Evolutionary conservation across 2,888 invertebrate species (phyloP).

Genomic region (Abrostola tripartita): DNA sequence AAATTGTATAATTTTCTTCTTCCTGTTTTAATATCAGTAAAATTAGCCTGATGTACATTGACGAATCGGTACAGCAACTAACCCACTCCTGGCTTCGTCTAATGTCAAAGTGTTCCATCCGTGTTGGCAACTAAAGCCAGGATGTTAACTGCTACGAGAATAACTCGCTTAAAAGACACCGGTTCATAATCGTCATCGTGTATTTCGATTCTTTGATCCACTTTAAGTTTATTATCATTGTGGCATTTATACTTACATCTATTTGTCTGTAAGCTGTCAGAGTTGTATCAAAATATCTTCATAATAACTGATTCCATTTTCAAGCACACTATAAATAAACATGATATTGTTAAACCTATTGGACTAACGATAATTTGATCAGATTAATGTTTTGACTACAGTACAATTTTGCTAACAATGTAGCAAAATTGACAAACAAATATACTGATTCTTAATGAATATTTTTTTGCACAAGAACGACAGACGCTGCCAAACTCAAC

Average conservation of each 20-base stretch:
- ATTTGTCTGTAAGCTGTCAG: not conserved
- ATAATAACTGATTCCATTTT: not conserved
- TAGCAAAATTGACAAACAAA: too few relatives aligned
- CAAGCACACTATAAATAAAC: too few relatives aligned
- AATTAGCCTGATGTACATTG: conserved; percentile 46
- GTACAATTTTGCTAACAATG: too few relatives aligned
- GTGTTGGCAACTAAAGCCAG: conserved; percentile 68
- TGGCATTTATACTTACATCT: not conserved
- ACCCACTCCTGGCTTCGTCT: conserved; percentile 58
- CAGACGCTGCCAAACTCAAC: too few relatives aligned
- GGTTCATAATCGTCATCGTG: conserved; percentile 27
- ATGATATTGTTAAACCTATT: too few relatives aligned
- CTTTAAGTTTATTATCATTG: not conserved
- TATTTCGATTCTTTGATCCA: conserved; percentile 16
- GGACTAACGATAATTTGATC: too few relatives aligned
- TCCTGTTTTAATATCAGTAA: conserved; percentile 38
- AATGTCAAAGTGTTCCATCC: conserved; percentile 64
- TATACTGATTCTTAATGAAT: too few relatives aligned
- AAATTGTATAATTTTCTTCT: not conserved
- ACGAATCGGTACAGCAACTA: conserved; percentile 40
- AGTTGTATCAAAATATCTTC: not conserved
- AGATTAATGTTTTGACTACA: too few relatives aligned
- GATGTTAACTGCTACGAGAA: conserved; percentile 60
- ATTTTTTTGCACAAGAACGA: too few relatives aligned
- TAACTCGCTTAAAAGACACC: conserved; percentile 57